A percentile compares a stretch with the other conserved stretches of the same genome.
Conservation (phyloP, 2,797 vertebrate genomes). For the Phoxinus dragarum region DNA sequence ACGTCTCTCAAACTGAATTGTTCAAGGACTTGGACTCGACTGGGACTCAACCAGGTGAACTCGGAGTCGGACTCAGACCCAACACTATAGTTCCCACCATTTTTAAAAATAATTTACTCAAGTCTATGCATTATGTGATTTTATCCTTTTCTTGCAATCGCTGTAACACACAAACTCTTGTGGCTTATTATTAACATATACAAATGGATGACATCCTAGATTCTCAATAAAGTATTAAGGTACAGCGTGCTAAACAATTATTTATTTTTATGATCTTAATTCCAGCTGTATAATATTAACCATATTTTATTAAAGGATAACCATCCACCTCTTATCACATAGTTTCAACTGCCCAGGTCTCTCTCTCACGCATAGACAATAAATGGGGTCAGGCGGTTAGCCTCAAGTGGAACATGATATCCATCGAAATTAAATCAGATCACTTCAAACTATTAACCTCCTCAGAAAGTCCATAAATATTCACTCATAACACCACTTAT, state of each 20-base stretch:
- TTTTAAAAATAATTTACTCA: not conserved
- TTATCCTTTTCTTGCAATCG: not conserved
- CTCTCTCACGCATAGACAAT: conserved; percentile 33
- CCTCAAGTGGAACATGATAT: conserved; percentile 72
- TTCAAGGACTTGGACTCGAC: too few relatives aligned
- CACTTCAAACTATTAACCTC: conserved; percentile 71
- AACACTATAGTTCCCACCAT: not conserved
- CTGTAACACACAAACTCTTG: not conserved
- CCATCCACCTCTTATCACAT: not conserved
- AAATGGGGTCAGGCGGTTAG: conserved; percentile 66
- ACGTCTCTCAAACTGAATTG: too few relatives aligned
- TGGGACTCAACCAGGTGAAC: not conserved
- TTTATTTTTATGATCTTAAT: conserved; percentile 10
- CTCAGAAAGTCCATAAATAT: conserved; percentile 69
- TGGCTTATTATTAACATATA: not conserved
- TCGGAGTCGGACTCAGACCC: not conserved
- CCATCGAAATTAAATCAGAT: conserved; percentile 72
- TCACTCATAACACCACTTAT: conserved; percentile 64
- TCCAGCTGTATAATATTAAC: conserved; percentile 7
- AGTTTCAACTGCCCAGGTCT: not conserved
- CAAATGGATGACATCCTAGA: not conserved
- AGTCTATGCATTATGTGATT: not conserved
- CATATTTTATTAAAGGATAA: conserved; percentile 9
- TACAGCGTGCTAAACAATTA: not conserved
- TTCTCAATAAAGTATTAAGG: not conserved